Evolutionary conservation across 2,888 invertebrate genomes (phyloP), one percentile per base, ranked within the genome.

Genomic region (Platerodrilus igneus): DNA sequence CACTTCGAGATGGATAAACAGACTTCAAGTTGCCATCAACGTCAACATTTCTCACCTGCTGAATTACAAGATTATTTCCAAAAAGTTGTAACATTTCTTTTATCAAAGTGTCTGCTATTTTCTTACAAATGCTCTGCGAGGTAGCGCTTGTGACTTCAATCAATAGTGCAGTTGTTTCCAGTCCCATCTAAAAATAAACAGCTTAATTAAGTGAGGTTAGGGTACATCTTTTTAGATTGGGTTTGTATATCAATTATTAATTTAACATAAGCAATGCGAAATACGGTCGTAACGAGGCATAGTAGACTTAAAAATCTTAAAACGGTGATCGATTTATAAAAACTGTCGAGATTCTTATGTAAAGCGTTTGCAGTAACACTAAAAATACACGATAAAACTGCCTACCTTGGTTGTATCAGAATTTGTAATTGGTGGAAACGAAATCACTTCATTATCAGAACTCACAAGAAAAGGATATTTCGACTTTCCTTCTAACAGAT

Each of bases 371-470:
- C n/a, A n/a, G n/a, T n/a, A n/a, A n/a, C n/a, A n/a, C n/a, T n/a
- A n/a, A n/a, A n/a, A n/a, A n/a, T n/a, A n/a, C n/a, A n/a, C n/a
- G n/a, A n/a, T n/a, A 11, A 6, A 17, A 37, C 25, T 13, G 28
- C 48, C 50, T 63, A 85, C 85, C 75, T 89, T 89, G 2, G 87
- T 83, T 45, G 76, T 69, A 34, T 89, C 87, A 39, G 85, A 81
- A 67, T 91, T 90, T 11, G 89, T 89, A 52, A 91, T 84, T 0
- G 91, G 90, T 7, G 90, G 89, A 60, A 91, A 84, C 22, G 89
- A 89, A 55, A 91, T 82, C 2, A 87, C 83, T 44, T 72, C 74
- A 2, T 75, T 75, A 7, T 71, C 70, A 3, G 74, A 68, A 59
- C 86, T 83, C 48, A 78, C 55, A 22, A 90, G 62, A 56, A 84